Base-by-base conservation (phyloP, 64 coral and sea anemone genomes). In the Montipora foliosa region DNA sequence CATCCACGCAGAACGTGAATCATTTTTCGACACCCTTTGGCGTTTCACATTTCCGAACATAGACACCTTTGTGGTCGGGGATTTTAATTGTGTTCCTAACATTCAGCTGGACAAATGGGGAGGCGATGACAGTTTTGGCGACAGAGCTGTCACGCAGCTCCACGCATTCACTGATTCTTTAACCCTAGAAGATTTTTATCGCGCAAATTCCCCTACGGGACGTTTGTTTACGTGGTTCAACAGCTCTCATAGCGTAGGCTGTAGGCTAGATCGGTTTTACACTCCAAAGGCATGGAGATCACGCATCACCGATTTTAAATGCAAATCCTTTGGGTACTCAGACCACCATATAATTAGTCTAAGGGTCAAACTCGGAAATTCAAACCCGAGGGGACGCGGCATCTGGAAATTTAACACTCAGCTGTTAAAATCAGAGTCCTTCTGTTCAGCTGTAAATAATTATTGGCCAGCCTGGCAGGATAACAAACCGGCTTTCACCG, bases 181-280 rank as follows among this genome's bases (percentile, higher is more conserved):
- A 1, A 2, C 0, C 0, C 8, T 80, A n/a, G 78, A 80, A 51
- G 78, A 80, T 25, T 50, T 80, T 17, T 80, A 11, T 22, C 78
- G 49, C 0, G 50, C 0, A 0, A 20, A 16, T 0, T 1, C 29
- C 15, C 50, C 78, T 0, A 24, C 5, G 0, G 51, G 50, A 0
- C 16, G 2, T 6, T n/a, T 80, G 4, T 80, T 80, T 57, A 80
- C 78, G 6, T 80, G 78, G 78, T 80, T 80, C n/a, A 80, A 80
- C 78, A 3, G 55, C 53, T 52, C 52, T 8, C 79, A 81, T 19
- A 37, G 8, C 2, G 9, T 81, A 6, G 55, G 55, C 4, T 80
- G 78, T 25, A 5, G 78, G 16, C 7, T 80, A 0, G 78, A 80
- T 58, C 78, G 49, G 17, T 80, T 80, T 25, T 80, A 57, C 24